Evolutionary conservation across 2,797 vertebrate genomes (phyloP), one percentile per base, ranked within the genome.

Genomic region (Atherinosoma microstoma): DNA sequence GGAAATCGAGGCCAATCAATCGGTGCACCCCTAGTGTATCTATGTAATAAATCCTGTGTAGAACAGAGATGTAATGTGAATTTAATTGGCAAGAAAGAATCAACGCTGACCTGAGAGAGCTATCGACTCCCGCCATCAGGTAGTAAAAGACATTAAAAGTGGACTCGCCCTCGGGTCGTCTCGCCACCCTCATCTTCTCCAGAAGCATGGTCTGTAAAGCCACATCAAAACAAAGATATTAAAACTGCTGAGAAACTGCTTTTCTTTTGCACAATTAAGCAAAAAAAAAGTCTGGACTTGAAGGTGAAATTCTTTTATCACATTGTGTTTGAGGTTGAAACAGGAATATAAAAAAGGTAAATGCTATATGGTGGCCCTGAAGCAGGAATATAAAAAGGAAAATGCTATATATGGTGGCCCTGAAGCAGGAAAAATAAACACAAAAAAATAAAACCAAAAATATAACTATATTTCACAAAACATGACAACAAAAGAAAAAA

Each of bases 61-160:
- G 22, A 53, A 64, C n/a, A 6, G 18, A 47, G 27, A 16, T 59
- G 36, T 29, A 70, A 24, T 76, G 49, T 76, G 63, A 18, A 53
- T 66, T 74, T 34, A 77, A 53, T 47, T 72, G 57, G 32, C 36
- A 30, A 64, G 27, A 64, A 22, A 47, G 53, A 22, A 80, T 71
- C 58, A 24, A 61, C 69, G 32, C 90, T 79, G 68, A 99, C 98
- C 96, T 94, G 22, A 99, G 94, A 73, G 96, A 85, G 10, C 89
- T 93, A 75, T 99, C 98, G 0, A 94, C 94, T 82, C 96, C 97
- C 67, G 97, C 96, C 94, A 99, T 94, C 88, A 99, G 89, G 90
- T 99, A 99, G 94, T 98, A 98, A 94, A 99, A 99, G 62, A 98
- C 86, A 3, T 98, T 97, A 94, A 98, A 99, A 1, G 96, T 95